These are phyloP conservation scores for Gulo gulo DNA, from an alignment of 2,113 vertebrate species.

Conservation along the genomic window DNA sequence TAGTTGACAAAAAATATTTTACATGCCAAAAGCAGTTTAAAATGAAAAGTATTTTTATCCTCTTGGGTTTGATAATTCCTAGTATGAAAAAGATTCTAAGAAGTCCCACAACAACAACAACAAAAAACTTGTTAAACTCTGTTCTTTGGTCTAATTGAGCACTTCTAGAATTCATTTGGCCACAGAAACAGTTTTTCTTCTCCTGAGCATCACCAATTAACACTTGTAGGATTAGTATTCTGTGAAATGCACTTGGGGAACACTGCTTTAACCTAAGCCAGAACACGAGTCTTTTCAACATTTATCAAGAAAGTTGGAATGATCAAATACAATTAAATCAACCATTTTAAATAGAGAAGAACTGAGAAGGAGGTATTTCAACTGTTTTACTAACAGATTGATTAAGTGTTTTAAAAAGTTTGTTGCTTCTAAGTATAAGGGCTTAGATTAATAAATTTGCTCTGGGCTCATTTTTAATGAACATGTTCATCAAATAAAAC, in stretches of 20 bases:
- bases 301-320: conserved; percentile 60
- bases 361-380: conserved; percentile 48
- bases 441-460: conserved; percentile 62
- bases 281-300: conserved; percentile 57
- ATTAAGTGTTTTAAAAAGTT: conserved; percentile 61
- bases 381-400: conserved; percentile 55
- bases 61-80: background rate
- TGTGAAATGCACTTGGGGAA: conserved; percentile 49
- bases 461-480: conserved; percentile 67
- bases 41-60: background rate
- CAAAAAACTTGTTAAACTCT: background rate
- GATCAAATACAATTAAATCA: conserved; percentile 61
- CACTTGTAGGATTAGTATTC: conserved; percentile 61
- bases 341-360: conserved; percentile 44
- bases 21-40: background rate
- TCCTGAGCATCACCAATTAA: conserved; percentile 51
- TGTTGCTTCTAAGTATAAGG: conserved; percentile 45
- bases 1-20: background rate
- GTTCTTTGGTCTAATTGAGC: conserved; percentile 25
- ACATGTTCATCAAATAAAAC: conserved; percentile 57
- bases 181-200: background rate
- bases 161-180: conserved; percentile 60
- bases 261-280: conserved; percentile 53
- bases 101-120: background rate
- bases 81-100: conserved; percentile 40